Evolutionary conservation across 2,113 vertebrate genomes (phyloP), one percentile per base, ranked within the genome.

Genomic region (Podocnemis expansa): DNA sequence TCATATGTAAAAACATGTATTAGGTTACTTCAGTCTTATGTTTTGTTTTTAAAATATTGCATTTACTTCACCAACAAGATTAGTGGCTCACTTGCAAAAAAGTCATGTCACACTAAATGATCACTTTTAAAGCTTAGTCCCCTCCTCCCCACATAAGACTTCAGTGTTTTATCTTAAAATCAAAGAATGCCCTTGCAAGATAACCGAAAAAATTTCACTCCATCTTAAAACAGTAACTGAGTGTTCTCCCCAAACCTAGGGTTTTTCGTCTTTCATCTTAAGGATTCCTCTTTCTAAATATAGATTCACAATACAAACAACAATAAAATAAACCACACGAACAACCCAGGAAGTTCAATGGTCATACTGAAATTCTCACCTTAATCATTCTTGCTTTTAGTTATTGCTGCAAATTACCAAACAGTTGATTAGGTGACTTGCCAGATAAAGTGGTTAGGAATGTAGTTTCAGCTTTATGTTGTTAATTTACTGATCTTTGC

Each of bases 101-200:
- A 93, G 4, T 6, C 0, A 84, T 89, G 78, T 91, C 31, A 51
- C 25, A 78, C 22, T 41, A 54, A 86, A 93, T 93, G 80, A 43
- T 49, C 22, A 22, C 82, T 93, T 95, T 91, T 70, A 70, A 87
- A 96, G 94, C 91, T 86, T 84, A 54, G 82, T 58, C n/a, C n/a
- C 10, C 47, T 47, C 87, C 80, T 92, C 88, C 95, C 4, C 80
- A n/a, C 89, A 81, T 93, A 86, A 92, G 93, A 95, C 19, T n/a
- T n/a, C 78, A 34, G 29, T 12, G 43, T 49, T 78, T 34, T 92
- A 92, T 87, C 93, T 81, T 43, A 94, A 94, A 63, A 49, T 45
- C 54, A 95, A 94, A 94, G 1, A 2, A 6, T 2, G 80, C 78
- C 73, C 70, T 89, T 70, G 83, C 67, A 94, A 95, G 81, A 24